phyloP scores from a whole-genome alignment of 1,140 invertebrate species.

The Harlomillsia oculata region DNA sequence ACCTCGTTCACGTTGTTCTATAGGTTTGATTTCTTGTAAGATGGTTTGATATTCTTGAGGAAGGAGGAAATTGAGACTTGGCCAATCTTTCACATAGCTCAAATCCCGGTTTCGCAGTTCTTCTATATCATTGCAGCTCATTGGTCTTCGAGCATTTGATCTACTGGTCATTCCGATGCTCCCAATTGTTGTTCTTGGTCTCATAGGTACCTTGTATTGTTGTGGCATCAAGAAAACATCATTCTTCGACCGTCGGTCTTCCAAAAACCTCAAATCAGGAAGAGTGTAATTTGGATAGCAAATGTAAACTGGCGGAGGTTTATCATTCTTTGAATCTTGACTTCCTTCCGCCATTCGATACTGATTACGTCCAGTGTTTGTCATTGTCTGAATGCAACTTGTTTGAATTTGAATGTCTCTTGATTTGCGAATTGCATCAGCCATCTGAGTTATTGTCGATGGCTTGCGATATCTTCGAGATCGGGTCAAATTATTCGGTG shows the following conservation, averaged over 20 bases:
- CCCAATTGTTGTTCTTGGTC: constrained; percentile 20
- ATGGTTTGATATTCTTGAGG: constrained; percentile 63
- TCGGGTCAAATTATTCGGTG: background rate
- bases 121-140: constrained; percentile 74
- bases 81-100: constrained; percentile 78
- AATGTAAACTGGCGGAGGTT: constrained; percentile 60
- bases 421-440: constrained; percentile 25
- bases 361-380: background rate
- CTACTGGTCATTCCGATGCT: constrained; percentile 12
- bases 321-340: background rate
- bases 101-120: constrained; percentile 65
- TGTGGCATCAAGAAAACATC: constrained; percentile 51
- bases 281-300: constrained; percentile 85
- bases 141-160: constrained; percentile 48
- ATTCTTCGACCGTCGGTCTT: constrained; percentile 38
- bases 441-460: constrained; percentile 21
- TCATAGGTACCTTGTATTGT: constrained; percentile 39
- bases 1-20: constrained; percentile 35
- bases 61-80: constrained; percentile 73
- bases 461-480: no score
- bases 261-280: constrained; percentile 76
- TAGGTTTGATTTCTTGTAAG: constrained; percentile 54
- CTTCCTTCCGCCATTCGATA: background rate
- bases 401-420: constrained; percentile 33
- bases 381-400: constrained; percentile 17